Conservation (phyloP, 1,140 invertebrate genomes). For the Lordiphosa stackelbergi region DNA sequence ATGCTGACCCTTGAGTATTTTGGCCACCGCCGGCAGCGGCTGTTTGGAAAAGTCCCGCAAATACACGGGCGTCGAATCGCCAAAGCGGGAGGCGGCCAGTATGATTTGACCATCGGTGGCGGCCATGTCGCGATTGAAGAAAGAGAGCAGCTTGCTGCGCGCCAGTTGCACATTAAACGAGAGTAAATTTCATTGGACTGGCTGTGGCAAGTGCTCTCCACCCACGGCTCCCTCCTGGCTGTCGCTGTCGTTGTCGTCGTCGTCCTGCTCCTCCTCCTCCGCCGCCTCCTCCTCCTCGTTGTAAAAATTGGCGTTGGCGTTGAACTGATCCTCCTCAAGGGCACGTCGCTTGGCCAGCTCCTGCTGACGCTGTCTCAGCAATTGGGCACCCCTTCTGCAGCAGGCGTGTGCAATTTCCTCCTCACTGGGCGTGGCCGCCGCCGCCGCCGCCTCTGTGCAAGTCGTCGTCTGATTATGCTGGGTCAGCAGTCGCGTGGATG, state of each 20-base stretch:
- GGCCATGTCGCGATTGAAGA: slow-evolving; percentile 82
- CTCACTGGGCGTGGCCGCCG: slow-evolving; percentile 27
- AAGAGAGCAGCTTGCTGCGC: slow-evolving; percentile 76
- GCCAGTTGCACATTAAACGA: slow-evolving; percentile 76
- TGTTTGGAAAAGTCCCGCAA: slow-evolving; percentile 82
- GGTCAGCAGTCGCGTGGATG: slow-evolving; percentile 74
- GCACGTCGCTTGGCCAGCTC: slow-evolving; percentile 54
- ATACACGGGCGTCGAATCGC: slow-evolving; percentile 79
- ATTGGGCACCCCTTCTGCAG: slow-evolving; percentile 60
- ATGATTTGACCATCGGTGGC: slow-evolving; percentile 91
- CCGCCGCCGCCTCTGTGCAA: slow-evolving; percentile 22
- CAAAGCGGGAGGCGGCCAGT: slow-evolving; percentile 90
- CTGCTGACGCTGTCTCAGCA: slow-evolving; percentile 56
- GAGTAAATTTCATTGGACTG: slow-evolving; percentile 77
- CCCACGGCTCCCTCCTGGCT: slow-evolving; percentile 39
- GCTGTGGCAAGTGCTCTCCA: slow-evolving; percentile 48
- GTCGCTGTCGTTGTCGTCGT: slow-evolving; percentile 6
- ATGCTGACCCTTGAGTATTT: slow-evolving; percentile 95
- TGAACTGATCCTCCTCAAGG: slow-evolving; percentile 61
- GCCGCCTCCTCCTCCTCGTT: slow-evolving; percentile 3
- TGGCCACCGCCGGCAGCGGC: slow-evolving; percentile 89
- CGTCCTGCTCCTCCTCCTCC: not conserved
- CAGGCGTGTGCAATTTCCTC: slow-evolving; percentile 60
- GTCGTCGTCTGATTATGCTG: slow-evolving; percentile 40
- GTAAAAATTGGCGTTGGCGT: slow-evolving; percentile 34